phyloP scores from a whole-genome alignment of 2,113 vertebrate species.

The Pseudonaja textilis region DNA sequence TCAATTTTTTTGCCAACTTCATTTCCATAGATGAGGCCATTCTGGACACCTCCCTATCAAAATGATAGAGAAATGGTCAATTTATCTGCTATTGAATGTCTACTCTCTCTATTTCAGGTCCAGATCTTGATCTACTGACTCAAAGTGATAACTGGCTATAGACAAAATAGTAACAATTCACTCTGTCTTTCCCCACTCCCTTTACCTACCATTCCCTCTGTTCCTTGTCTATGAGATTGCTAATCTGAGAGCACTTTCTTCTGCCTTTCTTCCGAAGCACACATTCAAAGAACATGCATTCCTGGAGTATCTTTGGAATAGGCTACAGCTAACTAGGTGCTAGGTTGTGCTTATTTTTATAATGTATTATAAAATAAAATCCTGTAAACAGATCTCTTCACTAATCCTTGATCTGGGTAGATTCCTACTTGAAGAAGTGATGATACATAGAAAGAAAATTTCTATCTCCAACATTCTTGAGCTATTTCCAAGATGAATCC shows the following conservation, averaged over 20 bases:
- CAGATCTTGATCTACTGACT: not conserved
- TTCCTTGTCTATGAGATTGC: not conserved
- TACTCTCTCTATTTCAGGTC: not conserved
- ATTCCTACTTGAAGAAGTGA: not conserved
- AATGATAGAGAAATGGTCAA: not conserved
- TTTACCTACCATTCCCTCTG: not conserved
- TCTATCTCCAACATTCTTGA: not conserved
- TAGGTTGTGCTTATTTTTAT: not conserved
- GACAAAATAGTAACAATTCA: not conserved
- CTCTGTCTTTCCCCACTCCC: not conserved
- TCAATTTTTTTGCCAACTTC: not conserved
- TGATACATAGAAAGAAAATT: not conserved
- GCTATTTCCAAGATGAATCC: not conserved
- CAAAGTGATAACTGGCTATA: not conserved
- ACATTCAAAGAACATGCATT: not conserved
- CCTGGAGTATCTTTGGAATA: not conserved
- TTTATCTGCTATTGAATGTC: not conserved
- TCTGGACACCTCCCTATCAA: constrained; percentile 20
- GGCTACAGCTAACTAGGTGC: not conserved
- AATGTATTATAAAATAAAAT: not conserved
- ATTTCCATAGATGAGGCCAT: not conserved
- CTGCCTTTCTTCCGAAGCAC: not conserved
- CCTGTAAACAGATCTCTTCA: not conserved
- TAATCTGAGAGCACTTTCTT: not conserved
- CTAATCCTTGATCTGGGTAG: not conserved